A percentile compares a stretch with the other conserved stretches of the same genome.
phyloP scores from a whole-genome alignment of 2,888 invertebrate genomes.

The Melanophora roralis region DNA sequence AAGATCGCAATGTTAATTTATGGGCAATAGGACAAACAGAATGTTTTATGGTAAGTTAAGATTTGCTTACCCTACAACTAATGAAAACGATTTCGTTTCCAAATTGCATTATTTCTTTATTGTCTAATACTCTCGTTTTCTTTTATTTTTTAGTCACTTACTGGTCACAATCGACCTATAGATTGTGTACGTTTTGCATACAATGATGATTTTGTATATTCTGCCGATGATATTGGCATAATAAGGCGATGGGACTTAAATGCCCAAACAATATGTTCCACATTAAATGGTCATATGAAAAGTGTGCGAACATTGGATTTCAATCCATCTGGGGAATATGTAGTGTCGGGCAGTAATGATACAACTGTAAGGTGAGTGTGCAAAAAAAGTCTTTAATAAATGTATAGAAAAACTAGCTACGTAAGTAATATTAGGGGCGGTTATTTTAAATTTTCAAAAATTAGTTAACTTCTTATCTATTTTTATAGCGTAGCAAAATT shows the following conservation, averaged over 20 bases:
- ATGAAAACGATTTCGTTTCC: not conserved
- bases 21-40: conserved; percentile 97
- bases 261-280: conserved; percentile 79
- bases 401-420: no score
- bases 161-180: conserved; percentile 95
- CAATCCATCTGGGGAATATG: conserved; percentile 96
- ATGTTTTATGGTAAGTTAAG: conserved; percentile 89
- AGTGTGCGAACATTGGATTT: conserved; percentile 95
- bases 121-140: no score
- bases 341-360: conserved; percentile 95
- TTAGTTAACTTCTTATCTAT: no score
- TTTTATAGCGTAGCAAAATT: not conserved
- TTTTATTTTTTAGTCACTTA: conserved; percentile 83
- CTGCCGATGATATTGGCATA: conserved; percentile 95
- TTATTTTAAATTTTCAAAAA: no score
- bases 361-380: conserved; percentile 81
- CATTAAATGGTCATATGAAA: conserved; percentile 82
- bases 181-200: conserved; percentile 97
- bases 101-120: no score
- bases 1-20: conserved; percentile 97
- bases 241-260: conserved; percentile 98
- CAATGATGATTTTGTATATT: conserved; percentile 95
- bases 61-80: not conserved
- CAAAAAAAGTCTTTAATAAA: no score
- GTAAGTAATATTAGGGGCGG: no score